Evolutionary conservation across 1,140 invertebrate genomes (phyloP), one percentile per base, ranked within the genome.

Genomic region (Ostrea denselamellosa): DNA sequence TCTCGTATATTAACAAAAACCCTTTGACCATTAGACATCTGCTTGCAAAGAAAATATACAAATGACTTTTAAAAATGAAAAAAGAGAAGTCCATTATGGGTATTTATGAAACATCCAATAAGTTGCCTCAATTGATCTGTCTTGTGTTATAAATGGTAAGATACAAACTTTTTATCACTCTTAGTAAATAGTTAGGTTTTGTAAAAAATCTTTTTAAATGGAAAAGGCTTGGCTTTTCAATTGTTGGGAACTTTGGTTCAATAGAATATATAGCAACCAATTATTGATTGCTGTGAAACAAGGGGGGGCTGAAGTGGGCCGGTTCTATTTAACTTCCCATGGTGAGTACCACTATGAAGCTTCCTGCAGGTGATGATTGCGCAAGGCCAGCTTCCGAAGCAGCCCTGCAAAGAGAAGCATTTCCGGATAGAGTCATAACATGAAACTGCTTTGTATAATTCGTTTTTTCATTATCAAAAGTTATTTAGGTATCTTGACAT

Each of bases 1-100:
- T 77, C 22, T 77, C 68, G 12, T 77, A 77, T 77, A 77, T 77
- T 77, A 77, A 34, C 28, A 22, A 14, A 77, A 77, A 34, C 68
- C 28, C 68, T 28, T 77, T 77, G 68, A 77, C 68, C 68, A 77
- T 77, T 77, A 77, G 68, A 77, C 68, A 77, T 77, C 68, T 77
- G 68, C 14, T 25, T 34, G 28, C 68, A 77, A 10, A 77, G 68
- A 77, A 77, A 77, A 77, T 77, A 77, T 77, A 77, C 68, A 77
- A 77, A 77, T 77, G 68, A 77, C 68, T 77, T 77, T 77, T 44
- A 77, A 34, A 77, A 34, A 77, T 28, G 22, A 62, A 25, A 62
- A 77, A 25, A 9, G 25, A 77, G 68, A 77, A 25, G 25, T 77
- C 68, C 68, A 77, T 77, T 77, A 77, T 77, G 25, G 25, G 28